Evolutionary conservation across 2,113 vertebrate species (phyloP).

Genomic region (Podarcis muralis): DNA sequence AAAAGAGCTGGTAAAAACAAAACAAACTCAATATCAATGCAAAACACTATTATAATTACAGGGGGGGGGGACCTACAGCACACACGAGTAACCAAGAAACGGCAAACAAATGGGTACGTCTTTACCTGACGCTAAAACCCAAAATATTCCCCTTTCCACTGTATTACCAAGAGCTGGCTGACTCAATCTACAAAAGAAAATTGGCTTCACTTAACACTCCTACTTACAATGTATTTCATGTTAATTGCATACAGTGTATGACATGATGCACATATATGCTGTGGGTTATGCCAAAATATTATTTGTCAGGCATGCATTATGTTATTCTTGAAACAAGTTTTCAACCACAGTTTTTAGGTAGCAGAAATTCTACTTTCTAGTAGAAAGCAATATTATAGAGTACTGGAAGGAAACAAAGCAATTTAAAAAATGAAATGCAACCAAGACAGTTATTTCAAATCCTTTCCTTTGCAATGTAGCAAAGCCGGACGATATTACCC

Average conservation of each 20-base stretch:
- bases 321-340: neutral
- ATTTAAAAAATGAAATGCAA: slow-evolving; percentile 18
- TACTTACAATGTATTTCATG: neutral
- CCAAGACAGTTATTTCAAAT: neutral
- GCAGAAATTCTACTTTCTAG: neutral
- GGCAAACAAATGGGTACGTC: too few species aligned
- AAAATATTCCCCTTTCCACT: neutral
- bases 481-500: neutral
- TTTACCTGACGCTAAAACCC: too few species aligned
- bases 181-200: neutral
- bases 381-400: neutral
- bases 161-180: neutral
- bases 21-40: too few species aligned
- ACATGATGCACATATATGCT: neutral
- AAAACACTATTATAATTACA: too few species aligned
- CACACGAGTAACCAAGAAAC: too few species aligned
- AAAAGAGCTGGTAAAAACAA: too few species aligned
- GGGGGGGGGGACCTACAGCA: too few species aligned
- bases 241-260: neutral
- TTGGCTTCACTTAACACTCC: slow-evolving; percentile 11
- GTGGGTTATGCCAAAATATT: neutral
- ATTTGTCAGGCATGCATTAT: neutral
- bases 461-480: neutral
- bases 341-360: neutral
- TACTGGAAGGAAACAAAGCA: neutral